Evolutionary conservation across 2,113 vertebrate genomes (phyloP), one percentile per base, ranked within the genome.

Genomic region (Brachypteracias leptosomus): DNA sequence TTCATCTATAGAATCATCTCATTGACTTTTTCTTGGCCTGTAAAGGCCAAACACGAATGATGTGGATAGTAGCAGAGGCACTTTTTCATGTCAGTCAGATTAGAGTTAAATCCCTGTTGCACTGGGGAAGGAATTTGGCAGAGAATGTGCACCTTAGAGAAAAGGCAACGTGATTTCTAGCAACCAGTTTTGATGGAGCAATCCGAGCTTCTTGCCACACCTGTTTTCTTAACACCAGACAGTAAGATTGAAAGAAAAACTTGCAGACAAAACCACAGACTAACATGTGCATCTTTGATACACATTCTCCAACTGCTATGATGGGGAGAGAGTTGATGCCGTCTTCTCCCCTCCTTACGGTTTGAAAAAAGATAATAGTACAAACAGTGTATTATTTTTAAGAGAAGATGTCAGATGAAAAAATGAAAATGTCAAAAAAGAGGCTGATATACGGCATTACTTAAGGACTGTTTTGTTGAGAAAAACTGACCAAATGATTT

Each of bases 401-500:
- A 97, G 90, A 97, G 95, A 97, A 96, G 96, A 97, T 97, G 96
- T 97, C 98, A 98, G 95, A 96, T 92, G 91, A 96, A 98, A 97
- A 98, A 98, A 97, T 97, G 96, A 97, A 98, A 97, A 97, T 40
- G 97, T 98, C 98, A 98, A 94, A 97, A 97, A 92, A 86, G 91
- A 94, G 92, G 95, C 89, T 98, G 98, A 98, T 98, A 96, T 97
- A 98, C 90, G 12, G 49, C 96, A 95, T 98, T 98, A 96, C 97
- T 98, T 97, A 97, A 97, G 97, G 86, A 96, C 81, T 87, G 92
- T 90, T 98, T 97, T 97, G 97, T 97, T 97, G 97, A 95, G 85
- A 95, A 96, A 97, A 98, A 97, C 92, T 97, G 97, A 97, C 96
- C 97, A 95, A 97, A 94, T 98, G 97, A 98, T 98, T 98, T 98